Conservation (phyloP, 1,140 invertebrate genomes). For the Zaprionus inermis region DNA sequence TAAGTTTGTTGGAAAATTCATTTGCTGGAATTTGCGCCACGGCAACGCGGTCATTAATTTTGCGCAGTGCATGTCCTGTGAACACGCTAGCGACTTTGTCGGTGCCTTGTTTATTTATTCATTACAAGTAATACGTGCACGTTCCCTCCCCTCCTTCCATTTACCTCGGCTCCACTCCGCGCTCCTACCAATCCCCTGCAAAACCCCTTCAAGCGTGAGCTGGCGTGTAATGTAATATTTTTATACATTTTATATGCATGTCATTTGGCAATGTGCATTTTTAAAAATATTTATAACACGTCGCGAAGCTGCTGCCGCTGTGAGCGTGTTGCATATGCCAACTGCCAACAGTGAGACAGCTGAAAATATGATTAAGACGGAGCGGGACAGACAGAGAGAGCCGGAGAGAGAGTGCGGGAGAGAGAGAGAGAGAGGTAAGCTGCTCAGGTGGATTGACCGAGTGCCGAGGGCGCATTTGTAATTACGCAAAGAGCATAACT, state of each 20-base stretch:
- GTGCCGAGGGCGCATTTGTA: conserved; percentile 37
- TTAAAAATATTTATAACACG: conserved; percentile 50
- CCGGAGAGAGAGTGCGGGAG: neutral
- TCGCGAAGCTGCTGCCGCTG: conserved; percentile 1
- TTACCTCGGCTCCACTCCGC: neutral
- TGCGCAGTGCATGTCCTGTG: neutral
- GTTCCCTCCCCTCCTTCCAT: neutral
- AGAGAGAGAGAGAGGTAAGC: neutral
- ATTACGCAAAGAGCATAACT: conserved; percentile 78
- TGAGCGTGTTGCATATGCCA: conserved; percentile 4
- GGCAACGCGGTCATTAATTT: neutral
- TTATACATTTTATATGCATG: conserved; percentile 76
- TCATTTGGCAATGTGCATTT: conserved; percentile 76
- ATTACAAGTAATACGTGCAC: conserved; percentile 72
- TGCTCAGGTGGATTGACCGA: neutral
- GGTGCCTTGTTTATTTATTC: conserved; percentile 73
- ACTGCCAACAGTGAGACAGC: neutral
- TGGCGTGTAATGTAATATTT: conserved; percentile 72
- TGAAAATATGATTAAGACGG: conserved; percentile 44
- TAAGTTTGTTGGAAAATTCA: neutral
- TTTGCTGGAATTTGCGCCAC: neutral
- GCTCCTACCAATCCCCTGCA: too few species aligned
- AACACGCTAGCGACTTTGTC: conserved; percentile 19
- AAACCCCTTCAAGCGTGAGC: neutral
- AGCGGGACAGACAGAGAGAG: neutral